Percentiles rank a stretch among this genome's conserved stretches.
Conservation (phyloP, 2,888 invertebrate species). For the Caenorhabditis virilis region DNA sequence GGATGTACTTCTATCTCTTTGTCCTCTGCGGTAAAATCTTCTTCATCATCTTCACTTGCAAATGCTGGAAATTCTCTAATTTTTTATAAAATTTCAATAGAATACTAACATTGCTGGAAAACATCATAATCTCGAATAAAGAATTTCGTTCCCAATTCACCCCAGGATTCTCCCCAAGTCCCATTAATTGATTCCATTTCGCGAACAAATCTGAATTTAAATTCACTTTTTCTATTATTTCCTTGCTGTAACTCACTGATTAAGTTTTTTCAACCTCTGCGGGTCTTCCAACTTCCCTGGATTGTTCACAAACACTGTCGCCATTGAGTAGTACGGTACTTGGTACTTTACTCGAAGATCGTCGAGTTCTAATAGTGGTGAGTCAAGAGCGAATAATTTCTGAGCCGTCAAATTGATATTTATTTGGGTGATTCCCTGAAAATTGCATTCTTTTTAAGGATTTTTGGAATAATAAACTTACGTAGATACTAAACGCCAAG, state of each 20-base stretch:
- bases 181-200: conserved; percentile 63
- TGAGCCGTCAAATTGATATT: conserved; percentile 63
- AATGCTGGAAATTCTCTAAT: conserved; percentile 21
- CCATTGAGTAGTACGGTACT: conserved; percentile 59
- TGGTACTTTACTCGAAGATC: conserved; percentile 56
- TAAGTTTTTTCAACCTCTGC: conserved; percentile 47
- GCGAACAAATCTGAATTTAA: conserved; percentile 46
- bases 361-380: conserved; percentile 53
- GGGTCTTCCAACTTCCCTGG: conserved; percentile 60
- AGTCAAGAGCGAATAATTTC: conserved; percentile 63
- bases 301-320: conserved; percentile 56
- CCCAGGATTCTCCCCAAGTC: conserved; percentile 59
- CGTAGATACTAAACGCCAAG: conserved; percentile 59
- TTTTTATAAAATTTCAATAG: background rate
- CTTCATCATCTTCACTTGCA: conserved; percentile 37
- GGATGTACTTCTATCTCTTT: conserved; percentile 18
- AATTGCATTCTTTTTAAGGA: background rate
- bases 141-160: conserved; percentile 60
- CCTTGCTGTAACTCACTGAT: conserved; percentile 31
- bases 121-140: conserved; percentile 63
- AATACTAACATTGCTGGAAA: conserved; percentile 53
- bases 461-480: conserved; percentile 14
- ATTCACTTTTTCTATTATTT: background rate
- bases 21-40: conserved; percentile 47
- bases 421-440: conserved; percentile 61